Evolutionary conservation across 2,888 invertebrate genomes (phyloP).

Genomic region (Didymodactylos carnosus): DNA sequence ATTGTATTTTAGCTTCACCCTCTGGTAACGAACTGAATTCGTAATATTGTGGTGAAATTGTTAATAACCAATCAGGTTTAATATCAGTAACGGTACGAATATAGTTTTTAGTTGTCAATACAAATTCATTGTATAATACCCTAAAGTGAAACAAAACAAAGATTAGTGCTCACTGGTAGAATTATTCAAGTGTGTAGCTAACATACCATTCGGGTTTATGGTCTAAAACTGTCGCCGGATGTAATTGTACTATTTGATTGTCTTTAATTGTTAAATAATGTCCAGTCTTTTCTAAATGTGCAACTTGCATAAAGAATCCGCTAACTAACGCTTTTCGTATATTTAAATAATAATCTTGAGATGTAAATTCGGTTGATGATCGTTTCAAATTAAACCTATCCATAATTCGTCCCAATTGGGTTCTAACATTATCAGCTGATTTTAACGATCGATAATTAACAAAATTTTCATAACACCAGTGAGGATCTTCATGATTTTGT

Average conservation of each 20-base stretch:
- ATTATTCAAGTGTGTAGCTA: conserved; percentile 99
- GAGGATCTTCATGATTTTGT: conserved; percentile 63
- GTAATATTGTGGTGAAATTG: conserved; percentile 13
- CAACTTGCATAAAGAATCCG: conserved; percentile 99
- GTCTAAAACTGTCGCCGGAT: conserved; percentile 92
- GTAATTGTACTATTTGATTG: conserved; percentile 92
- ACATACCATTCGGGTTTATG: conserved; percentile 99
- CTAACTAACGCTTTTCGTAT: conserved; percentile 92
- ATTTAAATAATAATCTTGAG: conserved; percentile 93
- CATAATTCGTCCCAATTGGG: conserved; percentile 92
- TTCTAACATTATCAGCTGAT: conserved; percentile 90
- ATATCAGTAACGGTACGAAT: conserved; percentile 95
- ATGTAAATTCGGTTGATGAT: conserved; percentile 90
- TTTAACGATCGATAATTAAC: conserved; percentile 93
- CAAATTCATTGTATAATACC: conserved; percentile 99
- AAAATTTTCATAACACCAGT: conserved; percentile 99
- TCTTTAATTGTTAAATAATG: conserved; percentile 97
- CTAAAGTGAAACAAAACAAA: no score
- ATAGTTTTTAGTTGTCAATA: conserved; percentile 95
- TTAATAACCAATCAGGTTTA: conserved; percentile 65
- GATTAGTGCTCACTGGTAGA: no score
- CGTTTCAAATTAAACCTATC: conserved; percentile 78
- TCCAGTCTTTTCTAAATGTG: conserved; percentile 85
- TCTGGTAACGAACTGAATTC: conserved; percentile 7
- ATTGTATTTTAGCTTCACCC: conserved; percentile 42